Evolutionary conservation across 30 jellyfish, hydroid and myxozoan species (phyloP), one percentile per base, ranked within the genome.

Genomic region (Morbakka virulenta): DNA sequence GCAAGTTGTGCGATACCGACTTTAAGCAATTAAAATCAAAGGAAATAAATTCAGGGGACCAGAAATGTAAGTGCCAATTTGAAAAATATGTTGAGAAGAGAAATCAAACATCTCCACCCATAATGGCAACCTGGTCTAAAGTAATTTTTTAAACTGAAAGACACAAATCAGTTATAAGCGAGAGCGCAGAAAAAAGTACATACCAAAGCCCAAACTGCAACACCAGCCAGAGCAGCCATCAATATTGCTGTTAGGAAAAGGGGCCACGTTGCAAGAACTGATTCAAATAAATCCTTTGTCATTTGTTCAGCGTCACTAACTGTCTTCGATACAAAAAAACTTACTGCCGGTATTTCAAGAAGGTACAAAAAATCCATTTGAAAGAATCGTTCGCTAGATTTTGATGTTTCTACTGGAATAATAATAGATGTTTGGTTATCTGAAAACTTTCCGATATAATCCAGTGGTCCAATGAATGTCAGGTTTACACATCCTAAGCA

Each of bases 181-280:
- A n/a, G n/a, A n/a, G n/a, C n/a, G n/a, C n/a, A n/a, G n/a, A n/a
- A n/a, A n/a, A n/a, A 24, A 35, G 1, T 24, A 2, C 93, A 21
- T 78, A 87, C 96, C 96, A 87, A 67, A 83, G 79, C 74, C 96
- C 96, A 87, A 25, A 87, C 89, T 0, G 88, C 93, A 52, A 83
- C 57, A 13, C 96, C 96, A 24, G 96, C 96, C 24, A 87, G 79
- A 22, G 79, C 67, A n/a, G 96, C 96, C 88, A 79, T 87, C 34
- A 77, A 79, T 57, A 87, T 64, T 26, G 96, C 96, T 0, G 87
- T 87, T 26, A 87, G 31, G 31, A 87, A 87, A 21, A 87, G 79
- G 20, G 96, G 96, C 96, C 96, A 87, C 13, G 96, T 87, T 11
- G 88, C 52, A 1, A 87, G 47, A 20, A 87, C 92, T 24, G 96